Evolutionary conservation across 1,140 invertebrate genomes (phyloP), one percentile per base, ranked within the genome.

Genomic region (Mylabris phalerata): DNA sequence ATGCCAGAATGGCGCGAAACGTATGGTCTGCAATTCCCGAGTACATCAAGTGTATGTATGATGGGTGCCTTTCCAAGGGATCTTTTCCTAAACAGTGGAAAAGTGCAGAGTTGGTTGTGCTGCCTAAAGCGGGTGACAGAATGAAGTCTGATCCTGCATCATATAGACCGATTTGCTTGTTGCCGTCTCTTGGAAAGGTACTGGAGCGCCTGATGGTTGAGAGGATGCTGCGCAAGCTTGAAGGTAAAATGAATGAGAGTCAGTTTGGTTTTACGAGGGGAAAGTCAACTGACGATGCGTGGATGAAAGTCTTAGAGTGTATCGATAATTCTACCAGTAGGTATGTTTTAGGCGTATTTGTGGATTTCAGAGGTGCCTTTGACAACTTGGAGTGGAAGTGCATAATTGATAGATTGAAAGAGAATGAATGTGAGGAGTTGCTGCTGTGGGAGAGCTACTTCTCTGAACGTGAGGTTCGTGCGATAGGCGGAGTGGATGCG

Each of bases 291-390:
- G 67, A 73, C 3, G 70, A 75, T 9, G 76, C 73, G 4, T 50
- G 67, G 0, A 19, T 0, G 41, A 7, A 6, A 39, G 39, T 11
- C 6, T 13, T 19, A 6, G 43, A 3, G 72, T 67, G 19, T 75
- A 7, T 32, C 0, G 32, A 32, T 1, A 5, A 4, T 32, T 32
- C 32, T 7, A 5, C 32, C 0, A 32, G 32, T 1, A 32, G 3
- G 32, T 32, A 76, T 47, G 70, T 66, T 0, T 43, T 75, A 10
- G 66, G 60, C 0, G 60, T 77, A 0, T 65, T 75, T n/a, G 44
- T 78, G 5, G 77, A 78, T 47, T 77, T 78, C 9, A 67, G 67
- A 1, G 75, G 75, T 0, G 75, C 75, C 0, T 78, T 76, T 49
- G 70, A 75, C 45, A 70, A 72, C 25, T 58, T 70, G 0, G 73